Percentiles rank a stretch among this genome's conserved stretches.
phyloP scores from a whole-genome alignment of 2,888 invertebrate species.

The Trilocha varians region DNA sequence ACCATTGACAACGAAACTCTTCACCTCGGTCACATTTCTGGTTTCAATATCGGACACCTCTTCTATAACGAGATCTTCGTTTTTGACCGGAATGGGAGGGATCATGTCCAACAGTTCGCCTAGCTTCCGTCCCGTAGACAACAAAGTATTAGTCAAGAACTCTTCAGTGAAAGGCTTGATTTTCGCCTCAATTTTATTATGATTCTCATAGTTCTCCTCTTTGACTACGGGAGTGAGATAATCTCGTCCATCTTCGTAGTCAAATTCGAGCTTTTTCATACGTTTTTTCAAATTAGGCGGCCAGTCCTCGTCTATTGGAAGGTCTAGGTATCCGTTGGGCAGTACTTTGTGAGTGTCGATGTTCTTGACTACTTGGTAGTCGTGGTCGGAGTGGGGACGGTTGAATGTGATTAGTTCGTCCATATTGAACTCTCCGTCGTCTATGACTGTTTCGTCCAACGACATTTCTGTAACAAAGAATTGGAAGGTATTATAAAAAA shows the following conservation, averaged over 20 bases:
- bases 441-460: slow-evolving; percentile 65
- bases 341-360: slow-evolving; percentile 32
- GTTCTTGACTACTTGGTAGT: slow-evolving; percentile 59
- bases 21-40: slow-evolving; percentile 50
- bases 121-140: slow-evolving; percentile 52
- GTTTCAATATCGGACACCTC: slow-evolving; percentile 55
- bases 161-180: slow-evolving; percentile 26
- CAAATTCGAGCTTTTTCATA: slow-evolving; percentile 60
- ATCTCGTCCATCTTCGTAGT: slow-evolving; percentile 53
- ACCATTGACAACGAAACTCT: slow-evolving; percentile 55
- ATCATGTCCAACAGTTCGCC: slow-evolving; percentile 50
- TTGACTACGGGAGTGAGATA: slow-evolving; percentile 55
- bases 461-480: slow-evolving; percentile 39
- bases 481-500: too few species aligned
- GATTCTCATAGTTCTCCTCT: slow-evolving; percentile 52
- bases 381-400: slow-evolving; percentile 62
- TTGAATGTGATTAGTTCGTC: slow-evolving; percentile 75
- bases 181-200: slow-evolving; percentile 38
- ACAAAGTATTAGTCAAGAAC: slow-evolving; percentile 43
- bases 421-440: slow-evolving; percentile 75
- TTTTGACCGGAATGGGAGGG: slow-evolving; percentile 54
- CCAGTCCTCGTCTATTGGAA: slow-evolving; percentile 75
- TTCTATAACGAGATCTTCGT: slow-evolving; percentile 53
- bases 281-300: slow-evolving; percentile 68
- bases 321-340: slow-evolving; percentile 66